phyloP scores from a whole-genome alignment of 1,140 invertebrate genomes.

The Planococcus citri region DNA sequence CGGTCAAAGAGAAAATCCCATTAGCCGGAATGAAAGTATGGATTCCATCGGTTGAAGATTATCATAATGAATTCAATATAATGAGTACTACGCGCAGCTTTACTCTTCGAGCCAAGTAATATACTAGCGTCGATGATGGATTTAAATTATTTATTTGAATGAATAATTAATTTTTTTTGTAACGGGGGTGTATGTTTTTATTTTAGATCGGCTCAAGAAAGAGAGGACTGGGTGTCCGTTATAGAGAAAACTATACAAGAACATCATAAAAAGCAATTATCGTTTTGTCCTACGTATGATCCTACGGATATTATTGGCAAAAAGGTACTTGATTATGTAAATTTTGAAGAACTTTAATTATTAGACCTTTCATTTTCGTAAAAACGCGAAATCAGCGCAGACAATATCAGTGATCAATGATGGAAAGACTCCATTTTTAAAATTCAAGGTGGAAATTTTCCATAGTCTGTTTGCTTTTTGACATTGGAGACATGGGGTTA shows the following conservation, averaged over 20 bases:
- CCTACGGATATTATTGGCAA: conserved; percentile 30
- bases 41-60: conserved; percentile 38
- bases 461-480: too few species aligned
- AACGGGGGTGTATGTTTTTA: conserved; percentile 13
- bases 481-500: too few species aligned
- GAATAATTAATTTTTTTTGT: conserved; percentile 20
- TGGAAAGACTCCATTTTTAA: too few species aligned
- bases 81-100: conserved; percentile 51
- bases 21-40: conserved; percentile 50
- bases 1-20: conserved; percentile 48
- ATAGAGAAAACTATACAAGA: conserved; percentile 49
- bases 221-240: conserved; percentile 52
- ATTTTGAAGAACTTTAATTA: too few species aligned
- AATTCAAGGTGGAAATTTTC: too few species aligned
- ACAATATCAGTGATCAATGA: too few species aligned
- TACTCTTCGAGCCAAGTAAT: conserved; percentile 49
- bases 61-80: conserved; percentile 46
- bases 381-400: too few species aligned
- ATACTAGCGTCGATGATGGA: conserved; percentile 35
- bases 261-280: conserved; percentile 39
- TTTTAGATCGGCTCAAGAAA: conserved; percentile 41
- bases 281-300: conserved; percentile 37
- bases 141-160: not conserved
- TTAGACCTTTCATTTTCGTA: not conserved
- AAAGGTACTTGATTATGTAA: not conserved